phyloP scores from a whole-genome alignment of 2,113 vertebrate genomes.

The Chloropsis hardwickii region DNA sequence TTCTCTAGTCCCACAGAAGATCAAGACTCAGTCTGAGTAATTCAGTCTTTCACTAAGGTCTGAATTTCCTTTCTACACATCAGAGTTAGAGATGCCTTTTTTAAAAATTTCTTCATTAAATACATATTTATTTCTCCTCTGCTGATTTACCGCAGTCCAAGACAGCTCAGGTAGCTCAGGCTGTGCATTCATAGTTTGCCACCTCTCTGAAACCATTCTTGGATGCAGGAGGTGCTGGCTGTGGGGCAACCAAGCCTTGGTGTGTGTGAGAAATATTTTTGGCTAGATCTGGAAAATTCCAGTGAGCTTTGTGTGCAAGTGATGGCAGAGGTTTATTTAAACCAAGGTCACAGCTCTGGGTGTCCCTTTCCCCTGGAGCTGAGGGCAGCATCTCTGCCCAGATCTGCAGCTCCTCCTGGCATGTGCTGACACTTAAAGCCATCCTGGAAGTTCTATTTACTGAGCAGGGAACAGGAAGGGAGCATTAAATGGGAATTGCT shows the following conservation, averaged over 20 bases:
- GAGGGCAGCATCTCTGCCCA: neutral
- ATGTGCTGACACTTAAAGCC: neutral
- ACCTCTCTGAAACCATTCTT: neutral
- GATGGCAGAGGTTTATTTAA: accelerated
- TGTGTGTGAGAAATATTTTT: neutral
- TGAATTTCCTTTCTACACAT: neutral
- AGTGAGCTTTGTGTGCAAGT: neutral
- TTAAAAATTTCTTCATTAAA: neutral
- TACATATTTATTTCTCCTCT: neutral
- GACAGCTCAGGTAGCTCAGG: neutral
- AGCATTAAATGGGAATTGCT: neutral
- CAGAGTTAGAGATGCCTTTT: neutral
- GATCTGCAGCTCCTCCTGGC: neutral
- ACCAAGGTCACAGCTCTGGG: too few relatives aligned
- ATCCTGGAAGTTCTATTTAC: accelerated
- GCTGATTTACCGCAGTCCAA: neutral
- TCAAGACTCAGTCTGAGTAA: neutral
- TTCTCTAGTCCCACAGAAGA: neutral
- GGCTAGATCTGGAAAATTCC: neutral
- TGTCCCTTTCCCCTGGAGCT: neutral
- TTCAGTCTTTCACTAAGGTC: neutral
- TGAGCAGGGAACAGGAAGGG: neutral
- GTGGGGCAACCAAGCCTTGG: neutral
- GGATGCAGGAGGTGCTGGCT: neutral
- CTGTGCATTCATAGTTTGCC: neutral